Conservation (phyloP, 2,113 vertebrate genomes). For the Pseudonaja textilis region DNA sequence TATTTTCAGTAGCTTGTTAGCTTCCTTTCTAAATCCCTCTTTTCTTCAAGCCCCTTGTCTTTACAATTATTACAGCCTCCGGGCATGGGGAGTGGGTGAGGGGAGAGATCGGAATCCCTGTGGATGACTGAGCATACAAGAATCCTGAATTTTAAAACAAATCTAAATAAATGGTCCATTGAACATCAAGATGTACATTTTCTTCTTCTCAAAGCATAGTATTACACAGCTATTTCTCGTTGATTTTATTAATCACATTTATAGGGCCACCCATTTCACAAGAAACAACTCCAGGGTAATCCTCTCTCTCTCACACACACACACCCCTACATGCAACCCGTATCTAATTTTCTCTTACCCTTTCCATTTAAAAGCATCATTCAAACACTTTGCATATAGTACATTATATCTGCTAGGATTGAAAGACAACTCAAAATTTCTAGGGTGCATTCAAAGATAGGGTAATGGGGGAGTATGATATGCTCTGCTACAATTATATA, state of each 20-base stretch:
- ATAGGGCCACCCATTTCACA: not conserved
- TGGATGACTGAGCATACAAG: not conserved
- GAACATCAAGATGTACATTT: not conserved
- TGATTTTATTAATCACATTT: not conserved
- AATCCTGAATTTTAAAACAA: not conserved
- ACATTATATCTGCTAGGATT: not conserved
- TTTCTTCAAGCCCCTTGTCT: not conserved
- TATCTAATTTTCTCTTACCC: not conserved
- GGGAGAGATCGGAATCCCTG: not conserved
- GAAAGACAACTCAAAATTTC: not conserved
- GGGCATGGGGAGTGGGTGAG: not conserved
- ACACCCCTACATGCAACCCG: too few species aligned
- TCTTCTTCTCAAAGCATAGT: not conserved
- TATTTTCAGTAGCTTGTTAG: slow-evolving; percentile 38
- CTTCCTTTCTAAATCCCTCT: slow-evolving; percentile 22
- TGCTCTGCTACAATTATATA: not conserved
- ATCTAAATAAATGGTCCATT: not conserved
- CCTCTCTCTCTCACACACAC: not conserved
- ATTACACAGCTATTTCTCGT: not conserved
- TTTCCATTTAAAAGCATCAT: not conserved
- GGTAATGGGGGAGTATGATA: not conserved
- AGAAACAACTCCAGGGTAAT: not conserved
- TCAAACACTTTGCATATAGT: not conserved
- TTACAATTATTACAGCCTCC: slow-evolving; percentile 25
- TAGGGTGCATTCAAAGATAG: not conserved